Evolutionary conservation across 2,113 vertebrate genomes (phyloP), one percentile per base, ranked within the genome.

Genomic region (Pachypanchax playfairii): DNA sequence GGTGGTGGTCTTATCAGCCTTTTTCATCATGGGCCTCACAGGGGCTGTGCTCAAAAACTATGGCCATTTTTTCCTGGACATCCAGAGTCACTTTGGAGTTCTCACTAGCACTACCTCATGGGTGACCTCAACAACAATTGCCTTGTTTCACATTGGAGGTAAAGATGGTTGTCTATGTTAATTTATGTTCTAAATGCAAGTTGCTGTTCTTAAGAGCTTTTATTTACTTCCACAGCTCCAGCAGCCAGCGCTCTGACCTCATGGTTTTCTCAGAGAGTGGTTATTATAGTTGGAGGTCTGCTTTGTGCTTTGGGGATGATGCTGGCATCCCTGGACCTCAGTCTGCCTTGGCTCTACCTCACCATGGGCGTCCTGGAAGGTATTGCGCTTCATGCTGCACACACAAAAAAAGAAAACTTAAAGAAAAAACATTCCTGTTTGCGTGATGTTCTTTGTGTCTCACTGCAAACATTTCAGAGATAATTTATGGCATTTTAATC

Each of bases 1-100:
- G 91, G 82, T 94, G 57, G 91, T 94, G 43, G 89, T 92, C 21
- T 69, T 70, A 18, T 91, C 91, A 0, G 86, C 90, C 67, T 93
- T 94, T 49, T 44, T 88, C 21, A 62, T 84, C 59, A 92, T 90
- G 87, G 92, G 91, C 15, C 88, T 93, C n/a, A 91, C 89, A 1
- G 65, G 80, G 28, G 90, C 85, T 0, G 81, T 93, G 56, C 84
- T 91, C 26, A 93, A 93, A 73, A 91, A 89, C 77, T 90, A 89
- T 10, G 91, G 93, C 36, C 55, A 92, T 28, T 93, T 94, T 77
- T 94, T 94, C 79, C 62, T 91, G 73, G 92, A 94, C 48, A 90
- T 93, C 67, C 90, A 93, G 65, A 75, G 71, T 13, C 88, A 93
- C 60, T 93, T 92, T 9, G 79, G 77, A 17, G 87, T 90, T 61